Evolutionary conservation across 2,888 invertebrate genomes (phyloP).

Genomic region (Dolichopus griseipennis): DNA sequence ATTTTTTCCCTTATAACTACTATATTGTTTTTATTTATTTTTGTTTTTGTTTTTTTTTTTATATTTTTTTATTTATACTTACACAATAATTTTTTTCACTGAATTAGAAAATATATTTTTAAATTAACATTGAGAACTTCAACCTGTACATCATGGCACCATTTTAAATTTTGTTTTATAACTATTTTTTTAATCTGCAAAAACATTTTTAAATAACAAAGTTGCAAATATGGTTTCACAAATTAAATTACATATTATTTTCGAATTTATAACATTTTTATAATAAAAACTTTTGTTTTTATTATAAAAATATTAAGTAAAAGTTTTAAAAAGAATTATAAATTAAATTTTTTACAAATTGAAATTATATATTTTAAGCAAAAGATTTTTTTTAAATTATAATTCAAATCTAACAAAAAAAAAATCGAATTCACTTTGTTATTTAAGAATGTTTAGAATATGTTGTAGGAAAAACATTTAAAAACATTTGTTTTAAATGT

Average conservation of each 20-base stretch:
- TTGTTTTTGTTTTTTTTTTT: not conserved
- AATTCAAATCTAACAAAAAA: no score
- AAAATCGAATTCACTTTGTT: slow-evolving; percentile 13
- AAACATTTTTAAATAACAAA: slow-evolving; percentile 6
- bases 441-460: slow-evolving; percentile 19
- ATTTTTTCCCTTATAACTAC: not conserved
- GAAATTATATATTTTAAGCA: not conserved
- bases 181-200: not conserved
- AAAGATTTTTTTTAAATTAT: not conserved
- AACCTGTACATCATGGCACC: slow-evolving; percentile 1
- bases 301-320: no score
- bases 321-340: no score
- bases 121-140: slow-evolving; percentile 6
- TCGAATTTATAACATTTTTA: not conserved
- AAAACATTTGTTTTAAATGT: slow-evolving; percentile 13
- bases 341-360: not conserved
- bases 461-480: slow-evolving; percentile 19
- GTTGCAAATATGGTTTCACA: not conserved
- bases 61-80: not conserved
- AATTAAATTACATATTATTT: not conserved
- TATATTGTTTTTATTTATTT: not conserved
- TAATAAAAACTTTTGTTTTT: not conserved
- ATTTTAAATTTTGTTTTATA: not conserved
- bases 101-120: slow-evolving; percentile 1
- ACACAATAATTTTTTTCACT: not conserved